Percentiles rank a stretch among this genome's conserved stretches.
These are phyloP conservation scores for Oreochromis mossambicus DNA, from an alignment of 2,797 vertebrate genomes.

Conservation along the genomic window DNA sequence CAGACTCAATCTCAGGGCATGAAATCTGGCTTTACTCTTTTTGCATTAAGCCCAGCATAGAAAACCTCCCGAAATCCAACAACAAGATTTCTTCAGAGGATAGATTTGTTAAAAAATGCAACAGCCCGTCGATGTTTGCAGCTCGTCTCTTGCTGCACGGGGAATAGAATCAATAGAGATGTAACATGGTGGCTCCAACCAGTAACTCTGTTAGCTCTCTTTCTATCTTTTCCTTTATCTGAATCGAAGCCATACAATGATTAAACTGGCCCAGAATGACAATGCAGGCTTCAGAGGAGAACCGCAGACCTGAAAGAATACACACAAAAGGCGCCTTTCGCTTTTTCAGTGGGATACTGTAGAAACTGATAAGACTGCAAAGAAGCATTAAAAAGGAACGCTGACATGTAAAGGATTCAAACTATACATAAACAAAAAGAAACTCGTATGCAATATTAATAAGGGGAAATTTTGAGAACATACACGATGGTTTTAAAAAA, in stretches of 20 bases:
- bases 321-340: background rate
- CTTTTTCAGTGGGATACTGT: background rate
- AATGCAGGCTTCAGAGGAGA: background rate
- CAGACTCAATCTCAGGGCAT: constrained; percentile 1
- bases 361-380: background rate
- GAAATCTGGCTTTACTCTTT: constrained; percentile 1
- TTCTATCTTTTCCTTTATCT: background rate
- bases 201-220: background rate
- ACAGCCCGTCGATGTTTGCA: background rate
- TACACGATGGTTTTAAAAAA: background rate
- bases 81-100: constrained; percentile 17
- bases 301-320: background rate
- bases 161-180: constrained; percentile 27
- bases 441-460: background rate
- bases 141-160: constrained; percentile 3
- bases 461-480: background rate
- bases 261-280: background rate
- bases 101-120: constrained; percentile 5
- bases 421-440: constrained; percentile 10
- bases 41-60: background rate
- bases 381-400: background rate
- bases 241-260: background rate
- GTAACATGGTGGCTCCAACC: background rate
- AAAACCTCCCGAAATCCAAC: background rate
- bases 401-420: constrained; percentile 9